A percentile compares a stretch with the other conserved stretches of the same genome.
Conservation (phyloP, 2,888 invertebrate species). For the Drosophila pegasa region DNA sequence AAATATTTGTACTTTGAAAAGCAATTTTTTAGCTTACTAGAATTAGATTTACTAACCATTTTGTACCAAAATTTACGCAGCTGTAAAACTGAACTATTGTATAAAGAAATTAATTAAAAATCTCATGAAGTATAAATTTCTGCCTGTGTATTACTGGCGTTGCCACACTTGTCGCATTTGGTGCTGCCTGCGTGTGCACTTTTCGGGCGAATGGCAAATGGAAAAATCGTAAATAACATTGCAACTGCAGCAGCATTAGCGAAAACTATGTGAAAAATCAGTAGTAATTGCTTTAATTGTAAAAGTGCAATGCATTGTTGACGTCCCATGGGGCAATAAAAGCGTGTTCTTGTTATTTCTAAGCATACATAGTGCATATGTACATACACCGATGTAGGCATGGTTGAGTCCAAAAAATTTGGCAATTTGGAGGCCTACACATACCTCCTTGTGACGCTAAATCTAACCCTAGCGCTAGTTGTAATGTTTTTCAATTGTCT, state of each 20-base stretch:
- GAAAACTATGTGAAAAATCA: slow-evolving; percentile 50
- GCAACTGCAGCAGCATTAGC: slow-evolving; percentile 45
- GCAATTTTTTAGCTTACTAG: slow-evolving; percentile 33
- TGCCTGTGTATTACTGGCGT: slow-evolving; percentile 28
- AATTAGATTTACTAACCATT: slow-evolving; percentile 21
- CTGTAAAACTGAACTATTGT: slow-evolving; percentile 27
- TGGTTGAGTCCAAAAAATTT: slow-evolving; percentile 63
- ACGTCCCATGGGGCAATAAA: slow-evolving; percentile 29
- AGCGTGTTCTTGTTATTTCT: slow-evolving; percentile 27
- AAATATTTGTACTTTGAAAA: slow-evolving; percentile 29
- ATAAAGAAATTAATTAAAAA: slow-evolving; percentile 31
- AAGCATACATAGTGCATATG: slow-evolving; percentile 51
- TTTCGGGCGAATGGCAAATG: slow-evolving; percentile 49
- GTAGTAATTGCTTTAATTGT: slow-evolving; percentile 35
- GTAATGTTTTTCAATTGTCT: slow-evolving; percentile 89
- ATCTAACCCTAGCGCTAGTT: slow-evolving; percentile 84
- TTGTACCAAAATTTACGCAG: slow-evolving; percentile 48
- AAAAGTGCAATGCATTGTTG: slow-evolving; percentile 54
- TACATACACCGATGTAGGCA: slow-evolving; percentile 43
- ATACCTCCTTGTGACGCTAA: slow-evolving; percentile 82
- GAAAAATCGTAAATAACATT: slow-evolving; percentile 63
- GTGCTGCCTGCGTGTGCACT: slow-evolving; percentile 48
- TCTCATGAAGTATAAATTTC: slow-evolving; percentile 29
- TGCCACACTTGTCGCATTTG: slow-evolving; percentile 28
- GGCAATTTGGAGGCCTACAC: slow-evolving; percentile 68